Percentiles rank a stretch among this genome's conserved stretches.
Conservation (phyloP, 2,888 invertebrate species). For the Trisateles emortualis region DNA sequence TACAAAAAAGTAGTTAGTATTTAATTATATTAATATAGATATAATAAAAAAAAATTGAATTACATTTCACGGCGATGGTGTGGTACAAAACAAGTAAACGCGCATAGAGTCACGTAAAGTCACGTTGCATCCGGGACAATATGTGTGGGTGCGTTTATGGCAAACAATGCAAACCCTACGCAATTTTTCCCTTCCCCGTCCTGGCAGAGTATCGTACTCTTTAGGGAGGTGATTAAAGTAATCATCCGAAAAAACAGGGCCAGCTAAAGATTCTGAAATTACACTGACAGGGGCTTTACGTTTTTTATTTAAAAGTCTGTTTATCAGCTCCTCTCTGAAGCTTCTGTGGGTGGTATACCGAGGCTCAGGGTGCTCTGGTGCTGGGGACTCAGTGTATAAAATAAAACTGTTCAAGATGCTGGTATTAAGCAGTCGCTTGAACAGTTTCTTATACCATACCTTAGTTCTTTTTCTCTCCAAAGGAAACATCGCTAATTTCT, state of each 20-base stretch:
- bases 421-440: neutral
- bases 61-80: neutral
- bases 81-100: neutral
- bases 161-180: neutral
- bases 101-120: neutral
- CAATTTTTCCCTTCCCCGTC: neutral
- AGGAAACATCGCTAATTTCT: conserved; percentile 1
- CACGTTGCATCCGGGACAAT: neutral
- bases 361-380: neutral
- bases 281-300: neutral
- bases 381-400: neutral
- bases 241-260: neutral
- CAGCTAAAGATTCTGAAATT: neutral
- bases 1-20: too few species aligned
- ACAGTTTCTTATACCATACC: neutral
- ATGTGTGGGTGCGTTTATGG: neutral
- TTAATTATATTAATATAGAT: too few species aligned
- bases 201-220: neutral
- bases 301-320: neutral
- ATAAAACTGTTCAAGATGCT: conserved; percentile 1
- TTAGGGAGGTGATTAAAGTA: neutral
- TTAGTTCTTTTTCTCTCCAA: neutral
- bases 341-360: neutral
- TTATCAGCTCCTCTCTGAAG: neutral
- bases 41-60: too few species aligned